Evolutionary conservation across 2,888 invertebrate species (phyloP), one percentile per base, ranked within the genome.

Genomic region (Lapara coniferarum): DNA sequence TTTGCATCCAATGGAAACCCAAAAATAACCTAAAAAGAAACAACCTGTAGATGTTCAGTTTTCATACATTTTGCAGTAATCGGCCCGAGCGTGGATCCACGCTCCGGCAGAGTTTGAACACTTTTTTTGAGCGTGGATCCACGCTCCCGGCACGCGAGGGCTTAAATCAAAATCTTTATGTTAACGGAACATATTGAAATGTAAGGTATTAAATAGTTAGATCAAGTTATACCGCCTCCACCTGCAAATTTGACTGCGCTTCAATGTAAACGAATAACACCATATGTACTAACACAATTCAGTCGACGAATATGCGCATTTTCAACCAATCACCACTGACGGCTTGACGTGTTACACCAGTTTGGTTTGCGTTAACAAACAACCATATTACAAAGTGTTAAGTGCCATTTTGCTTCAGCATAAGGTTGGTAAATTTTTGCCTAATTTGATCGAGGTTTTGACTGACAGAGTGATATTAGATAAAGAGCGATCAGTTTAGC

Each of bases 321-420:
- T 86, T 80, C 77, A 82, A 85, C 83, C 89, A 82, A 88, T 84
- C 84, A 85, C 84, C 84, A 85, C 81, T 72, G 74, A 74, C 72
- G 82, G 82, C 79, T 85, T 87, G 90, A 91, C 90, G 91, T 89
- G 87, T 70, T 71, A 63, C 69, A 67, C 30, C 51, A 30, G 19
- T 25, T 30, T 49, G 13, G n/a, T 10, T 46, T 66, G 13, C 57
- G 10, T 13, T n/a, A 13, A 13, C 16, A 25, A 68, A 58, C 44
- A 70, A 69, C 66, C 72, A 69, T 79, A 76, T 75, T 58, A 5
- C 69, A 58, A 53, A 66, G 71, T 69, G 71, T 44, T 76, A 78
- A 71, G 73, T 69, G 59, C 49, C 66, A 63, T 52, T 71, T 73
- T 76, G 16, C 56, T 6, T 70, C 68, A 63, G 6, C 63, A 19